Evolutionary conservation across 2,888 invertebrate genomes (phyloP), one percentile per base, ranked within the genome.

Genomic region (Drosophila colorata): DNA sequence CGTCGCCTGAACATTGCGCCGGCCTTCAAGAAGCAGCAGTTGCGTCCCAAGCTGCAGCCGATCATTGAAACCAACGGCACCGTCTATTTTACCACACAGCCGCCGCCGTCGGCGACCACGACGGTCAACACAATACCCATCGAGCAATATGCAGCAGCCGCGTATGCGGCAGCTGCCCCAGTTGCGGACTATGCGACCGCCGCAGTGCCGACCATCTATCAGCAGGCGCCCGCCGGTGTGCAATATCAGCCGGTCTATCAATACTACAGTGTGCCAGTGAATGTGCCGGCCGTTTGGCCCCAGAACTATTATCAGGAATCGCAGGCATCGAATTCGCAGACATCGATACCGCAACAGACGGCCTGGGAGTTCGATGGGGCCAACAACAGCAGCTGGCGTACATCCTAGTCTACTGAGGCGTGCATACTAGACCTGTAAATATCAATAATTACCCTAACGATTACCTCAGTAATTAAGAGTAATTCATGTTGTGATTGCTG

Each of bases 241-340:
- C 70, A 65, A 3, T 71, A 48, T 20, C 71, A 59, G 20, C 71
- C 71, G 11, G 1, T 70, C 41, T 70, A 70, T 37, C 72, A 67
- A 2, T 73, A 61, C 14, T 61, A 47, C 11, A 73, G 57, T 38
- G 51, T 73, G 8, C 70, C 70, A 8, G 31, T 71, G 7, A 71
- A 56, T 47, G 8, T 57, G 46, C 41, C 73, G 1, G 8, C 44
- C 13, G 20, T 38, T 4, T 61, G 61, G 60, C 49, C 37, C 20
- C 55, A 46, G 9, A 57, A 46, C 7, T 73, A 43, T 20, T 57
- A 47, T 23, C 59, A 40, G 31, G 48, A 60, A 2, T 18, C 48
- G 23, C 38, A 44, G 6, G 6, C 14, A 11, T 9, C 28, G 14
- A 9, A 23, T 6, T 13, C 51, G 3, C 63, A 52, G 23, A 9